phyloP scores from a whole-genome alignment of 2,888 invertebrate genomes.

The Dioctria linearis region DNA sequence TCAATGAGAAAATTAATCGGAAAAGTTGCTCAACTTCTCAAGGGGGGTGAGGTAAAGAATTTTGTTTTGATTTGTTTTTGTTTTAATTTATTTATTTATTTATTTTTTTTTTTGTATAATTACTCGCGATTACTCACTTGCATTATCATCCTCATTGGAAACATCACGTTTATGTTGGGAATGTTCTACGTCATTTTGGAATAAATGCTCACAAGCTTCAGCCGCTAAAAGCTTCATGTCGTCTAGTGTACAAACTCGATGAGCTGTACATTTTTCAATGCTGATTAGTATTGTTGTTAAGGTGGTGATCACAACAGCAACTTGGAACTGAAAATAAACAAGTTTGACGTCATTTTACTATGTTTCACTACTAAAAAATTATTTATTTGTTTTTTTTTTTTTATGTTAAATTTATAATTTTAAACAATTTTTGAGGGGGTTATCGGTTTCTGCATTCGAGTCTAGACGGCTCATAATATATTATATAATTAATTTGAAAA shows the following conservation, averaged over 20 bases:
- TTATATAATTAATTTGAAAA: too few relatives aligned
- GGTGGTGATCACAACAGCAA: neutral
- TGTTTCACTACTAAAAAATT: neutral
- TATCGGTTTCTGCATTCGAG: too few relatives aligned
- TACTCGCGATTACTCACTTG: constrained; percentile 13
- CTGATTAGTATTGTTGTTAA: constrained; percentile 2
- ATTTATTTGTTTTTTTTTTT: neutral
- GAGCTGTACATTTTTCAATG: constrained; percentile 1
- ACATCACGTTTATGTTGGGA: constrained; percentile 44
- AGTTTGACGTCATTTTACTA: neutral
- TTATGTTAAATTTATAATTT: too few relatives aligned
- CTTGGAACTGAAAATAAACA: constrained; percentile 33
- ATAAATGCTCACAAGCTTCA: constrained; percentile 53
- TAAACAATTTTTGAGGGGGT: too few relatives aligned
- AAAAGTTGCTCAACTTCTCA: neutral
- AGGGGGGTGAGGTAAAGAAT: neutral
- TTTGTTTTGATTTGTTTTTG: neutral
- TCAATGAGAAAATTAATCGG: constrained; percentile 9
- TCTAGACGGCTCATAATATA: too few relatives aligned
- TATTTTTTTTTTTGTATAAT: neutral
- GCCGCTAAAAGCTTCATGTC: constrained; percentile 50
- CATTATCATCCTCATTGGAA: neutral
- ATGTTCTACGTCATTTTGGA: constrained; percentile 41
- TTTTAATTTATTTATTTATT: neutral
- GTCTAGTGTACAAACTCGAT: constrained; percentile 50